phyloP scores from a whole-genome alignment of 2,797 vertebrate species.

The Acomys russatus region DNA sequence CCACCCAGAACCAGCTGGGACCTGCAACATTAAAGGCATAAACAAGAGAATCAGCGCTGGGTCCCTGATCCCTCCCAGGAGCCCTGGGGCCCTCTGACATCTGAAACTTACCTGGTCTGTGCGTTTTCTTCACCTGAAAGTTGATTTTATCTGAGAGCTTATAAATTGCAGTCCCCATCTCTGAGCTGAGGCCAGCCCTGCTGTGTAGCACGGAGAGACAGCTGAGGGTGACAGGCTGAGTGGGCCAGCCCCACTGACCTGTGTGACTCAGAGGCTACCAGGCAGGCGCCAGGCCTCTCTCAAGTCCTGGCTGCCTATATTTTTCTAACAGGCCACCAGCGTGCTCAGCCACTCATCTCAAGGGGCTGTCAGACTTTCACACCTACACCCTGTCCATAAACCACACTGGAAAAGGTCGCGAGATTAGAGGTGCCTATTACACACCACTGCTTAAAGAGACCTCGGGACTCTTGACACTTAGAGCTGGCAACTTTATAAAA shows the following conservation, averaged over 20 bases:
- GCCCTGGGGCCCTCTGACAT: neutral
- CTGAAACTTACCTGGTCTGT: constrained; percentile 85
- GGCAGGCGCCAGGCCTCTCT: constrained; percentile 50
- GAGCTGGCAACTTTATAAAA: neutral
- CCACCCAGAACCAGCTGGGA: neutral
- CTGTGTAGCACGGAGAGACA: constrained; percentile 67
- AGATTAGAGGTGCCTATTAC: neutral
- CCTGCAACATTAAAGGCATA: constrained; percentile 63
- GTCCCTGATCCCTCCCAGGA: neutral
- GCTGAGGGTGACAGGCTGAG: constrained; percentile 75
- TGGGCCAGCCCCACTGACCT: constrained; percentile 63
- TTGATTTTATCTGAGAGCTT: constrained; percentile 92
- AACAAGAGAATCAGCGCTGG: neutral
- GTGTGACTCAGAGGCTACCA: constrained; percentile 75
- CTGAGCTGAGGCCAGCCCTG: constrained; percentile 52
- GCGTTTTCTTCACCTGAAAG: constrained; percentile 90
- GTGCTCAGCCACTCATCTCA: neutral
- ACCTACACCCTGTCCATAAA: fast-evolving
- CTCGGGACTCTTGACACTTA: neutral
- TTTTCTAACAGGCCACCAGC: constrained; percentile 5
- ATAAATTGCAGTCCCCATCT: constrained; percentile 92
- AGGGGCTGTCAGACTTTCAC: neutral
- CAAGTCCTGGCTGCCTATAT: fast-evolving
- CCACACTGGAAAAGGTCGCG: neutral
- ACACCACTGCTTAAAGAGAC: neutral